Percentiles rank a stretch among this genome's conserved stretches.
These are phyloP conservation scores for Caenorhabditis auriculariae DNA, from an alignment of 2,888 invertebrate species.

Conservation along the genomic window DNA sequence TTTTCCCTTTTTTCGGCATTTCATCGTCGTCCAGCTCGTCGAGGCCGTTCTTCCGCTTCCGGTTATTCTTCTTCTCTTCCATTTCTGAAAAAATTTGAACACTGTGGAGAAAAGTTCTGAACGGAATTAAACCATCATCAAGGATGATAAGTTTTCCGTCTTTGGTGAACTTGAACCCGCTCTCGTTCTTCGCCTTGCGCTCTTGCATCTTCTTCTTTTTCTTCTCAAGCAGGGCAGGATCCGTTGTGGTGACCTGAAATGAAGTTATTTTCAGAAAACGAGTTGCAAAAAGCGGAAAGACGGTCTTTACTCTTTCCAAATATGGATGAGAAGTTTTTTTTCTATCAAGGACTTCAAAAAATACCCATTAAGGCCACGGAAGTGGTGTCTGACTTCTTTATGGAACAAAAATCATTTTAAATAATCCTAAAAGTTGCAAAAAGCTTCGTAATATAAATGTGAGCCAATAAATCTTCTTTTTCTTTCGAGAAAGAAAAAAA, in stretches of 20 bases:
- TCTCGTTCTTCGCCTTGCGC: conserved; percentile 33
- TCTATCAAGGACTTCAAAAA: too few relatives aligned
- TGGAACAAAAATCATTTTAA: too few relatives aligned
- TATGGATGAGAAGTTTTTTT: too few relatives aligned
- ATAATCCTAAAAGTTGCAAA: too few relatives aligned
- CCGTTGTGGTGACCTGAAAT: conserved; percentile 35
- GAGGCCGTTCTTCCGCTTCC: conserved; percentile 28
- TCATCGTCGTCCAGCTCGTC: conserved; percentile 33
- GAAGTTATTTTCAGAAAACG: too few relatives aligned
- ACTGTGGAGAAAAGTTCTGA: not conserved
- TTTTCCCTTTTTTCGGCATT: conserved; percentile 11
- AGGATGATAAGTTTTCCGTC: conserved; percentile 51
- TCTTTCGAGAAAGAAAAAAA: too few relatives aligned
- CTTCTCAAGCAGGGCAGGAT: conserved; percentile 36
- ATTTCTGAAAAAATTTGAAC: conserved; percentile 9
- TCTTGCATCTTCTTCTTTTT: conserved; percentile 31
- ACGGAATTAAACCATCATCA: conserved; percentile 31
- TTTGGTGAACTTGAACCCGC: conserved; percentile 46
- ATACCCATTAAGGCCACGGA: too few relatives aligned
- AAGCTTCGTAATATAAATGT: too few relatives aligned
- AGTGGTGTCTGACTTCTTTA: too few relatives aligned
- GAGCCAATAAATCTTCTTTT: too few relatives aligned
- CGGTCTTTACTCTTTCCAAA: too few relatives aligned
- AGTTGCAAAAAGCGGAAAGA: not conserved
- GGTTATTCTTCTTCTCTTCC: conserved; percentile 16